These are phyloP conservation scores for Centropristis striata DNA, from an alignment of 2,113 vertebrate species.

Conservation along the genomic window DNA sequence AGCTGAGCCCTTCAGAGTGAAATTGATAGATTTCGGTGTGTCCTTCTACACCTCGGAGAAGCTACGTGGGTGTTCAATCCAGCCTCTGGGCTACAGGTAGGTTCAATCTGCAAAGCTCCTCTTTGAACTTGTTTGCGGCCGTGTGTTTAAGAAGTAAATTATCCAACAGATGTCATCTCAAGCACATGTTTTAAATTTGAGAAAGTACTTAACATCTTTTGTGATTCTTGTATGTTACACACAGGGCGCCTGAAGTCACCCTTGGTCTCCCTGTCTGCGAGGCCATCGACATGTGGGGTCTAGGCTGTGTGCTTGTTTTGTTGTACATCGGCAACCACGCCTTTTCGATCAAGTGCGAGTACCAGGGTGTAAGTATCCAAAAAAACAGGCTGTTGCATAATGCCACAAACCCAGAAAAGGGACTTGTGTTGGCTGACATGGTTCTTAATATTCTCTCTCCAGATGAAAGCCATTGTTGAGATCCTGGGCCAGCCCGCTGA, in stretches of 20 bases:
- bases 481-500: too few relatives aligned
- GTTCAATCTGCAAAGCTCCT: not conserved
- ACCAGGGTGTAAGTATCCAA: not conserved
- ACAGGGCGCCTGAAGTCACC: constrained; percentile 30
- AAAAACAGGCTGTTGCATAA: not conserved
- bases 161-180: not conserved
- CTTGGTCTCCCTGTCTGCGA: not conserved
- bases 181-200: not conserved
- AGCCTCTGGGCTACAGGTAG: constrained; percentile 11
- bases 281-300: constrained; percentile 16
- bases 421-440: not conserved
- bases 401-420: not conserved
- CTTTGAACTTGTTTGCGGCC: too few relatives aligned
- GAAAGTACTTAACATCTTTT: not conserved
- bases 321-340: not conserved
- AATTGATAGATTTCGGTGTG: not conserved
- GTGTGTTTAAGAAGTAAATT: not conserved
- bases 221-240: not conserved
- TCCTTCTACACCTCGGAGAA: not conserved
- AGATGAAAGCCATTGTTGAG: constrained; percentile 17
- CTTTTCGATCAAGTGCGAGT: not conserved
- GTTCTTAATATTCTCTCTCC: not conserved
- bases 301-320: not conserved
- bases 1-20: not conserved
- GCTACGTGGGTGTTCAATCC: not conserved